Base-by-base conservation (phyloP, 2,888 invertebrate species). In the Ochropleura leucogaster region DNA sequence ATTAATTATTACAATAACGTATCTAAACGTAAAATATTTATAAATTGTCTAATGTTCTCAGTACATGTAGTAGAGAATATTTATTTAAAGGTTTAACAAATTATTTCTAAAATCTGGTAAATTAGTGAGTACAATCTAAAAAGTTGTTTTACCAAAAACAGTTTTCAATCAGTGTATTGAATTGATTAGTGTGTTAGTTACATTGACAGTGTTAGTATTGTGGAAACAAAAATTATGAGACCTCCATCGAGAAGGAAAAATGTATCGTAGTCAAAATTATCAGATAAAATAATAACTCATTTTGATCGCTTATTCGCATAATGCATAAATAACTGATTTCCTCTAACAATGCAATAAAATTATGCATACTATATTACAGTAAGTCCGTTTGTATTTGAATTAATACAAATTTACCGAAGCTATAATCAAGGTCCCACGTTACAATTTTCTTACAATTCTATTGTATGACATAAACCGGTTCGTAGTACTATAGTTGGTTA, bases 401-500 rank as follows among this genome's bases (percentile, higher is more conserved):
- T 68, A 66, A 20, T 46, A 59, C 62, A 78, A 3, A 7, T 62
- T 79, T 62, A 68, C 68, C 18, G 59, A 60, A 57, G 42, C 4
- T 79, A 16, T 68, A 70, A 20, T 67, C 42, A 79, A 68, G 65
- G 59, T 44, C 47, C 12, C 12, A 30, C 14, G 57, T 63, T 46
- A 59, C 20, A 16, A 67, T 55, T 64, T 68, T 53, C n/a, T 73
- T 68, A 64, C 62, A 62, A 68, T 72, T 68, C 16, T 70, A 71
- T 30, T 65, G 10, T 72, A 67, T 42, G 40, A 14, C 81, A 51
- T 55, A 69, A 77, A 78, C 72, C 59, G 73, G 68, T 72, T 75
- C 9, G 59, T 78, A 80, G 82, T 79, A 69, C 51, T 53, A 57
- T 79, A 83, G 83, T 83, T 42, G 75, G 80, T 84, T 88, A 88